phyloP scores from a whole-genome alignment of 1,140 invertebrate genomes.

The Drosophila oshimai region DNA sequence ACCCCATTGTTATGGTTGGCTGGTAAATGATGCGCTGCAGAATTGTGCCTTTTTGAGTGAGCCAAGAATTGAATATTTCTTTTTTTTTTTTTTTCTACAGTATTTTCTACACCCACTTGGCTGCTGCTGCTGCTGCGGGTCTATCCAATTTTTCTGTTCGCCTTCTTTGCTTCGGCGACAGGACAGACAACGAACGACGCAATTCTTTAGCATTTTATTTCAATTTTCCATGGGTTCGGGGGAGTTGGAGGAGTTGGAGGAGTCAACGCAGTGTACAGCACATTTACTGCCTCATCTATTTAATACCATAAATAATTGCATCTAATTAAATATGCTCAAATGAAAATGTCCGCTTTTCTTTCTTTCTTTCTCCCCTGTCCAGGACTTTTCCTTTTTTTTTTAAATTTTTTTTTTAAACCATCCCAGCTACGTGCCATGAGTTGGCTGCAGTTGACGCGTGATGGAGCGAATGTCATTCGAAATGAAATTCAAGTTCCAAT shows the following conservation, averaged over 20 bases:
- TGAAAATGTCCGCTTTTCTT: conserved; percentile 82
- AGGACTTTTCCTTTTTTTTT: conserved; percentile 7
- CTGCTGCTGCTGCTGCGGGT: conserved; percentile 21
- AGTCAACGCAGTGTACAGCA: conserved; percentile 57
- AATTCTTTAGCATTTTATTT: conserved; percentile 83
- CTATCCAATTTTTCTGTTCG: conserved; percentile 15
- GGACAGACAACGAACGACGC: conserved; percentile 61
- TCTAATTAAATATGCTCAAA: conserved; percentile 83
- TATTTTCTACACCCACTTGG: conserved; percentile 26
- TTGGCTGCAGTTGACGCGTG: conserved; percentile 81
- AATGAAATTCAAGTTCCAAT: conserved; percentile 83
- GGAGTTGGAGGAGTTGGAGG: not conserved
- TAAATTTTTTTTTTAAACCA: conserved; percentile 23
- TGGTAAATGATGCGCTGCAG: conserved; percentile 74
- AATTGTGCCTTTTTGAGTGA: conserved; percentile 66
- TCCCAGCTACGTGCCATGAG: conserved; percentile 60
- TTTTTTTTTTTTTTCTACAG: conserved; percentile 3
- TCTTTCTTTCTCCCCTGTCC: conserved; percentile 4
- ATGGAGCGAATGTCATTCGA: conserved; percentile 83
- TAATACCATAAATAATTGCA: conserved; percentile 83
- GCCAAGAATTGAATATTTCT: conserved; percentile 74
- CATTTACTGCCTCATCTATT: conserved; percentile 83
- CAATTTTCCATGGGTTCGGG: conserved; percentile 63
- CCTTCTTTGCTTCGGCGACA: conserved; percentile 45
- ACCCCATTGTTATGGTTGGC: conserved; percentile 66